Evolutionary conservation across 2,888 invertebrate species (phyloP).

Genomic region (Oligia strigilis): DNA sequence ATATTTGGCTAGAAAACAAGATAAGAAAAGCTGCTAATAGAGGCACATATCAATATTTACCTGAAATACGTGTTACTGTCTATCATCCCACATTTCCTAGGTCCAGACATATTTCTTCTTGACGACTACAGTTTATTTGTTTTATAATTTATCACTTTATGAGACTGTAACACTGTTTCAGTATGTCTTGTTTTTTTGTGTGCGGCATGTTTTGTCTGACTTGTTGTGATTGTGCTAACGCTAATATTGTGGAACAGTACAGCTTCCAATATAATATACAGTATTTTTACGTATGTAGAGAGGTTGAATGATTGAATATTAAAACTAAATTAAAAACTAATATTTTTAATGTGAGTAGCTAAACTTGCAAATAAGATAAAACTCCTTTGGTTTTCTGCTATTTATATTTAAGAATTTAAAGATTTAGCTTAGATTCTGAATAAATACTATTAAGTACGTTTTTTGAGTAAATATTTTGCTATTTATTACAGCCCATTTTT

Average conservation of each 20-base stretch:
- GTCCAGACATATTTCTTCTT: slow-evolving; percentile 13
- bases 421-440: slow-evolving; percentile 44
- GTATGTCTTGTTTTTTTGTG: slow-evolving; percentile 51
- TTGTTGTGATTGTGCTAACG: slow-evolving; percentile 62
- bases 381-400: slow-evolving; percentile 38
- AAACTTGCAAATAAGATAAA: slow-evolving; percentile 27
- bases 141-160: slow-evolving; percentile 19
- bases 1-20: background rate
- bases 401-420: slow-evolving; percentile 31
- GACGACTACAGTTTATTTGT: slow-evolving; percentile 7
- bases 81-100: slow-evolving; percentile 28
- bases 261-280: slow-evolving; percentile 46
- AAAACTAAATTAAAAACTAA: slow-evolving; percentile 15
- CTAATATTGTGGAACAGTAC: slow-evolving; percentile 43
- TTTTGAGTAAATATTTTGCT: slow-evolving; percentile 32
- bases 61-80: slow-evolving; percentile 69
- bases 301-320: slow-evolving; percentile 29
- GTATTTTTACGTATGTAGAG: slow-evolving; percentile 43
- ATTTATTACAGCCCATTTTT: slow-evolving; percentile 22
- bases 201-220: slow-evolving; percentile 64
- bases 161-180: slow-evolving; percentile 64
- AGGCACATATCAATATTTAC: slow-evolving; percentile 65
- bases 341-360: slow-evolving; percentile 40
- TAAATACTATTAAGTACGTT: slow-evolving; percentile 10
- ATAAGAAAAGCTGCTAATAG: slow-evolving; percentile 68